phyloP scores from a whole-genome alignment of 2,113 vertebrate genomes.

The Peromyscus polionotus region DNA sequence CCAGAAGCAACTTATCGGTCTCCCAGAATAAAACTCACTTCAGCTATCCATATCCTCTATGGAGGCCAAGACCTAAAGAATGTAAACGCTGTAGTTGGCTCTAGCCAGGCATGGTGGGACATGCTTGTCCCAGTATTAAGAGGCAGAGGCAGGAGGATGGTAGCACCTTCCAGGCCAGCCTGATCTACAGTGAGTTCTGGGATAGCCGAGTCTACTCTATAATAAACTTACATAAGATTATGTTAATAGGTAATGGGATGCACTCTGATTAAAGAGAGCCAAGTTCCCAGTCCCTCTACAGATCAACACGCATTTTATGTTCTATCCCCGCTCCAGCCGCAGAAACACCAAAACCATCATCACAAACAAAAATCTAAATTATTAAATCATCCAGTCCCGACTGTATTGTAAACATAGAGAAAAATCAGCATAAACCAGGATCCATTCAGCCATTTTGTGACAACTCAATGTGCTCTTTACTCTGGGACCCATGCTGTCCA shows the following conservation, averaged over 20 bases:
- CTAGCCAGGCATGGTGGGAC: neutral
- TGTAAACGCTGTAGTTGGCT: neutral
- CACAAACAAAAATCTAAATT: neutral
- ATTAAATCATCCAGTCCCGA: neutral
- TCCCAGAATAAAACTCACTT: neutral
- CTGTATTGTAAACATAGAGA: neutral
- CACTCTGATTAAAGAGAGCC: constrained; percentile 45
- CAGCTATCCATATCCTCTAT: neutral
- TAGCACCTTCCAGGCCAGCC: neutral
- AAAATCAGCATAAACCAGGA: neutral
- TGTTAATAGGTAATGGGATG: neutral
- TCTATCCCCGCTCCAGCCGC: neutral
- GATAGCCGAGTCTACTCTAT: neutral
- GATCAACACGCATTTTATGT: constrained; percentile 46
- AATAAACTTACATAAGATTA: neutral
- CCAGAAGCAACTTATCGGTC: neutral
- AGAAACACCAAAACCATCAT: neutral
- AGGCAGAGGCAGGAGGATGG: neutral
- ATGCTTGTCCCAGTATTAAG: neutral
- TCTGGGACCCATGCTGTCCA: neutral
- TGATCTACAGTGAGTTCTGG: neutral
- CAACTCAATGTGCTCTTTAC: neutral
- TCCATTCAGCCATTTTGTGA: neutral
- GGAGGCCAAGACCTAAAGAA: constrained; percentile 39
- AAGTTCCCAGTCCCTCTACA: constrained; percentile 26